phyloP scores from a whole-genome alignment of 2,888 invertebrate genomes.

The Aphidius colemani region DNA sequence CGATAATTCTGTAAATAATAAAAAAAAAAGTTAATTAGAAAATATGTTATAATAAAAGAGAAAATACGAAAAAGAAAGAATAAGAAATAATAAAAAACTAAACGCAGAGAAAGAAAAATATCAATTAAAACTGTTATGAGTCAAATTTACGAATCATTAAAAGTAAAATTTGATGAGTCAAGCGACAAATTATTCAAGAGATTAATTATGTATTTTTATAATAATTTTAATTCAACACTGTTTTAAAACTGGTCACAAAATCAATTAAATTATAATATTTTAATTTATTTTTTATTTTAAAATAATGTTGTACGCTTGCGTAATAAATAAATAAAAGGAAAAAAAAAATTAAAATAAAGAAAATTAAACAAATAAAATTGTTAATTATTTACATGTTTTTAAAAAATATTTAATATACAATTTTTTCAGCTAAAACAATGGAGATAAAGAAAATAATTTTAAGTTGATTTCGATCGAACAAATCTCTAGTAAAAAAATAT shows the following conservation, averaged over 20 bases:
- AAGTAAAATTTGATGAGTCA: too few species aligned
- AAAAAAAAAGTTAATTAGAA: conserved; percentile 10
- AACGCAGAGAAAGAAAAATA: conserved; percentile 8
- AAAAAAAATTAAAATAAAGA: conserved; percentile 1
- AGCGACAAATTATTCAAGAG: conserved; percentile 5
- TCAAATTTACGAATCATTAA: conserved; percentile 10
- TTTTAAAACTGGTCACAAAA: conserved; percentile 6
- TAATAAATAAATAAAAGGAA: conserved; percentile 15
- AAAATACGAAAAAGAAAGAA: not conserved
- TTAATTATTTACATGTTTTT: not conserved
- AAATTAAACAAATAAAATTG: too few species aligned
- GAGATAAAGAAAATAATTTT: conserved; percentile 30
- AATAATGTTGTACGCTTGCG: conserved; percentile 24
- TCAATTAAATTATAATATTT: conserved; percentile 6
- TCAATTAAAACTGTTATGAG: conserved; percentile 8
- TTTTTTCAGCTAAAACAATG: not conserved
- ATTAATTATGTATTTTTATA: conserved; percentile 25
- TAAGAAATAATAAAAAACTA: conserved; percentile 1
- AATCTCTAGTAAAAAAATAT: conserved; percentile 12
- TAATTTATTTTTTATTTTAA: conserved; percentile 15
- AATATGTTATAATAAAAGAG: not conserved
- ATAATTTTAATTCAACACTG: conserved; percentile 24
- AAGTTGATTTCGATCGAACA: conserved; percentile 35
- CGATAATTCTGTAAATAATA: not conserved
- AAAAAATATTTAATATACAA: too few species aligned